Percentiles rank a stretch among this genome's conserved stretches.
Conservation (phyloP, 1,140 invertebrate genomes). For the Propsilocerus akamusi region DNA sequence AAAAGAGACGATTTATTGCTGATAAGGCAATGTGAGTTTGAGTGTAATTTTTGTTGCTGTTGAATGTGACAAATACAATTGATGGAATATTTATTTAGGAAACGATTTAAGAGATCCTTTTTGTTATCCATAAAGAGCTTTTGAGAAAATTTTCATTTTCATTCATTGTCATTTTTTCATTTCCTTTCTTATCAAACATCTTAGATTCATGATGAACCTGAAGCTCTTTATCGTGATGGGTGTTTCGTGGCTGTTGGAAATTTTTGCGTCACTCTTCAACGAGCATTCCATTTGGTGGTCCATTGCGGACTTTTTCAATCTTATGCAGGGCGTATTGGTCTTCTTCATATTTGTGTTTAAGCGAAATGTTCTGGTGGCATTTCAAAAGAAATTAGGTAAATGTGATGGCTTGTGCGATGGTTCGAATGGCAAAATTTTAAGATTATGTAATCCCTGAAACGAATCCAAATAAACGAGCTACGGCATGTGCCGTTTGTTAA, state of each 20-base stretch:
- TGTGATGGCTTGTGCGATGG: conserved; percentile 8
- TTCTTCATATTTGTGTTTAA: conserved; percentile 46
- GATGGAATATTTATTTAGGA: neutral
- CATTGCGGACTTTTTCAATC: conserved; percentile 35
- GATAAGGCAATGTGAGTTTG: conserved; percentile 39
- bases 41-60: neutral
- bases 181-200: conserved; percentile 8
- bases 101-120: neutral
- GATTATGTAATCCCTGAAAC: no score
- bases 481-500: no score
- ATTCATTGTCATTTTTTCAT: neutral
- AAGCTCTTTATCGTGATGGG: conserved; percentile 62
- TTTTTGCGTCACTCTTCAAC: conserved; percentile 31
- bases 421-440: neutral
- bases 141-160: neutral
- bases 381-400: conserved; percentile 29
- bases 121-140: neutral
- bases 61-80: neutral
- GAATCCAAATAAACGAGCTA: no score
- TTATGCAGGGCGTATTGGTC: conserved; percentile 39
- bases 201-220: conserved; percentile 43
- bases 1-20: conserved; percentile 33
- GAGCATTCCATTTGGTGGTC: conserved; percentile 30
- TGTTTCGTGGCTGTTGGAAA: conserved; percentile 46
- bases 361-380: conserved; percentile 31